Evolutionary conservation across 2,888 invertebrate species (phyloP), one percentile per base, ranked within the genome.

Genomic region (Ethmia dodecea): DNA sequence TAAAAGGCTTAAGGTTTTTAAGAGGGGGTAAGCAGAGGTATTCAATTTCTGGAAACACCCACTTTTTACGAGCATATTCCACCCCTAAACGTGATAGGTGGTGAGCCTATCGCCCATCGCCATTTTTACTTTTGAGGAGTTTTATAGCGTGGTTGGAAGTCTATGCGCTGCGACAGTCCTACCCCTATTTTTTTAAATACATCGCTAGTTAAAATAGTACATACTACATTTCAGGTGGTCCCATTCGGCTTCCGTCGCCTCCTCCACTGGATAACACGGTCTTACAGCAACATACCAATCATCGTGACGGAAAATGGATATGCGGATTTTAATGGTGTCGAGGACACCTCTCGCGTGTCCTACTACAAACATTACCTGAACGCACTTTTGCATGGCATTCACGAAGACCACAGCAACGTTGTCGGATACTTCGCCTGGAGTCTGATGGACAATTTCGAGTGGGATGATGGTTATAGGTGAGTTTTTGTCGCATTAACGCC

Each of bases 361-460:
- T 91, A 90, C 60, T 88, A 88, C 42, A 87, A 88, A 43, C 80
- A 79, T 35, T 87, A 88, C 45, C 47, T 88, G 43, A 81, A 83
- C 42, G 79, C 86, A 0, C 43, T 88, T 4, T 63, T 88, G 14
- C 77, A 86, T 42, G 79, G 86, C 2, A 67, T 91, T 2, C 70
- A 86, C 25, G 87, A 89, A 46, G 91, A 92, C 63, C 86, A 87
- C 2, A 90, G 88, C 47, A 90, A 90, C 47, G 88, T 92, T 2
- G 73, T 76, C 13, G 93, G 92, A 0, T 96, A 94, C 70, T 90
- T 93, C 37, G 91, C 91, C 5, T 94, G 94, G 94, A 93, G 93
- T 57, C 72, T 95, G 30, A 90, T 95, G 90, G 95, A 96, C 62
- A 93, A 93, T 62, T 93, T 92, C 65, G 94, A 95, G 72, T 95